Evolutionary conservation across 1,140 invertebrate genomes (phyloP), one percentile per base, ranked within the genome.

Genomic region (Galleria mellonella): DNA sequence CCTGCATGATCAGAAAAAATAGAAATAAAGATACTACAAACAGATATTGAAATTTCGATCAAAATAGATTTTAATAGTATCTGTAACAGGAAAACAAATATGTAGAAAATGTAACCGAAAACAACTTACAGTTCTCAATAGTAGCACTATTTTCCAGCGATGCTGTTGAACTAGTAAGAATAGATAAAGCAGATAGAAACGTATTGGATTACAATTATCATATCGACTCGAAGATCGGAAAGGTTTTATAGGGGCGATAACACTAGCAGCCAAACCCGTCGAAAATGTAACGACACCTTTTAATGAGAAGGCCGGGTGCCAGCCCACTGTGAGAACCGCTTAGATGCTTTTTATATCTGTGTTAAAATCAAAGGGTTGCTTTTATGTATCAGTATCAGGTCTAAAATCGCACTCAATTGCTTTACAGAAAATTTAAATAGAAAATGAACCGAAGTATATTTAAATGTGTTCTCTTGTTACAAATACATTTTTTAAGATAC

Each of bases 201-300:
- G 57, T 77, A 75, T 79, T 77, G 67, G 51, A 75, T 79, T 71
- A 77, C 73, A 82, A 77, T 79, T 75, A 78, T 65, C 68, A 71
- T 79, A 82, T 75, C 74, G 58, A 46, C 43, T 39, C 51, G 62
- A 54, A 65, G 64, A 82, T 82, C 74, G 60, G 58, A 49, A 53
- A 56, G 56, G 51, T 63, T 81, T 73, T 79, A 75, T 72, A 61
- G 65, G 52, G 43, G 50, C 72, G 71, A 78, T 78, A 82, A 75
- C 55, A 62, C 48, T 54, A 62, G 62, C 74, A 76, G 72, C 62
- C 78, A 74, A 53, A 56, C 52, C 50, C 50, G 48, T 61, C 52
- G 47, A 58, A 68, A 66, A 66, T 67, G 75, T 70, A 73, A 78
- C 64, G 67, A 72, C 60, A 72, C 71, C 55, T 72, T 61, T 71